Percentiles rank a stretch among this genome's conserved stretches.
Conservation (phyloP, 1,140 invertebrate species). For the Paraescarpia echinospica region DNA sequence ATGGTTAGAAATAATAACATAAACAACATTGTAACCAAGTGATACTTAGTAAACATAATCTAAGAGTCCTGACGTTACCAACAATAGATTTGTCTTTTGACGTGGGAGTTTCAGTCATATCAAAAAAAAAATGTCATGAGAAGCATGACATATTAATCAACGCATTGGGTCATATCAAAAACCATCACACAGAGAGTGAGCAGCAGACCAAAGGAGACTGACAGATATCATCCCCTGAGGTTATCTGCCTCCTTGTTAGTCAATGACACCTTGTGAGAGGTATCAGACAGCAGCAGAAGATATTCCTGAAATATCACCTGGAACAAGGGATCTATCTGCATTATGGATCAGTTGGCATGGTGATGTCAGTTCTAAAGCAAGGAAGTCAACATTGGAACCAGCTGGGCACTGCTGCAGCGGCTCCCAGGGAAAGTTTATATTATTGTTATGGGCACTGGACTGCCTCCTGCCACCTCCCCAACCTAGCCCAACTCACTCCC, state of each 20-base stretch:
- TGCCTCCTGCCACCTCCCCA: no score
- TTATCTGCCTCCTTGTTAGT: neutral
- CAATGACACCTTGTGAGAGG: neutral
- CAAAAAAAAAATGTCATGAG: neutral
- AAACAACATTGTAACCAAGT: neutral
- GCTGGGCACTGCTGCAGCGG: neutral
- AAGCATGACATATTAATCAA: neutral
- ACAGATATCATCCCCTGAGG: neutral
- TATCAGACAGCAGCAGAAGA: neutral
- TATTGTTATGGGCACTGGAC: neutral
- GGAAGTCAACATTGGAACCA: neutral
- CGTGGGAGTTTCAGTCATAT: neutral
- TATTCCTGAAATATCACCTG: conserved; percentile 1
- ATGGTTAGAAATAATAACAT: neutral
- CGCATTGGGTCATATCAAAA: neutral
- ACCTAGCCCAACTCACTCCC: neutral
- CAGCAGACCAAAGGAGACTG: neutral
- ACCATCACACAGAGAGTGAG: neutral
- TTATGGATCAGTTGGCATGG: neutral
- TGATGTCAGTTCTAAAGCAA: neutral
- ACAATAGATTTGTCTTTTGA: neutral
- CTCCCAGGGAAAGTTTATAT: neutral
- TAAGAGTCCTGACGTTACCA: neutral
- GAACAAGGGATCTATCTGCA: neutral
- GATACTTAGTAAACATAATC: no score